Evolutionary conservation across 2,888 invertebrate genomes (phyloP).

Genomic region (Tenthredo scrophulariae): DNA sequence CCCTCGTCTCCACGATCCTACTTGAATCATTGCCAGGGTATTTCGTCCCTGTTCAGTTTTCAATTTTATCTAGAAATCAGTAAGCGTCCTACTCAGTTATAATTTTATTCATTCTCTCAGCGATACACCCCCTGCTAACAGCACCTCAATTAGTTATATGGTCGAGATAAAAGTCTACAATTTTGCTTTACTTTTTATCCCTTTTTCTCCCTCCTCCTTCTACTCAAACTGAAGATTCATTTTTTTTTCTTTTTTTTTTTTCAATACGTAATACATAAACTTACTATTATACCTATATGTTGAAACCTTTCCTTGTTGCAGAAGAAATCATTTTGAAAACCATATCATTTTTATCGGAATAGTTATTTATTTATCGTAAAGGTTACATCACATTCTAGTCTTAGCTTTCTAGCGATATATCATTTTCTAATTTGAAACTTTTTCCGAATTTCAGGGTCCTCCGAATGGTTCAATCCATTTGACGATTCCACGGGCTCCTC

Average conservation of each 20-base stretch:
- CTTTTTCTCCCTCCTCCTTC: not conserved
- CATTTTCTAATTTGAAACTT: not conserved
- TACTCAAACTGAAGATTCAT: not conserved
- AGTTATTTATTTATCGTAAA: not conserved
- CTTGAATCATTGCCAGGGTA: not conserved
- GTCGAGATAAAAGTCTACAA: too few relatives aligned
- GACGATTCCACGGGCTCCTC: slow-evolving; percentile 81
- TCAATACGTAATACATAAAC: not conserved
- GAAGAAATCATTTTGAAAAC: not conserved
- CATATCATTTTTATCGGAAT: not conserved
- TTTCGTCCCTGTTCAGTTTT: not conserved
- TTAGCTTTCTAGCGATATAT: not conserved
- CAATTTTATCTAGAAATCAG: not conserved
- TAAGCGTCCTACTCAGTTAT: not conserved
- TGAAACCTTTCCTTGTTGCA: not conserved
- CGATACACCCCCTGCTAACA: too few relatives aligned
- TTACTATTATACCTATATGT: not conserved
- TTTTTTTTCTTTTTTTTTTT: not conserved
- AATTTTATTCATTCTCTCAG: slow-evolving; percentile 24
- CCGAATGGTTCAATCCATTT: slow-evolving; percentile 79
- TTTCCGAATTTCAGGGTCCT: slow-evolving; percentile 69
- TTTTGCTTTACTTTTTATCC: not conserved
- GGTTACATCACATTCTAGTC: not conserved
- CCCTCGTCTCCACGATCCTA: not conserved
- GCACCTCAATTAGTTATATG: too few relatives aligned